These are phyloP conservation scores for Osmerus mordax DNA, from an alignment of 2,113 vertebrate species.

Conservation along the genomic window DNA sequence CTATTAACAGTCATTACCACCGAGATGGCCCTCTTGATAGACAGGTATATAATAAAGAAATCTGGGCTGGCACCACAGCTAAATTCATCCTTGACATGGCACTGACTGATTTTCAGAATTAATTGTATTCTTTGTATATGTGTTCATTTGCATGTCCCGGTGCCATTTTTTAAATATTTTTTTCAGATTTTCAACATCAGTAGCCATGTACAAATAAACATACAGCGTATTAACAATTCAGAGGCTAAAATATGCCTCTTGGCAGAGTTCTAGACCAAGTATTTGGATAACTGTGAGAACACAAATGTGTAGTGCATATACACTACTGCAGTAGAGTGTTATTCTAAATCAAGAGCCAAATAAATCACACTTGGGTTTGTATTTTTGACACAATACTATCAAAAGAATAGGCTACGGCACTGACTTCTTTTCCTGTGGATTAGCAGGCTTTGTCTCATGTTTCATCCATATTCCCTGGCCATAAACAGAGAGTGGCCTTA, in stretches of 20 bases:
- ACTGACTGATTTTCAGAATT: slow-evolving; percentile 27
- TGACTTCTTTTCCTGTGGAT: slow-evolving; percentile 67
- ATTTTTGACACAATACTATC: slow-evolving; percentile 65
- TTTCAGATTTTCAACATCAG: slow-evolving; percentile 24
- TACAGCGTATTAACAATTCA: slow-evolving; percentile 47
- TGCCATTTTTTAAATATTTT: slow-evolving; percentile 12
- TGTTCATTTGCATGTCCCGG: neutral
- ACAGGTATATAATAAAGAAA: slow-evolving; percentile 54
- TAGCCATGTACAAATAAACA: slow-evolving; percentile 26
- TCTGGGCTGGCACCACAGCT: slow-evolving; percentile 25
- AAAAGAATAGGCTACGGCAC: slow-evolving; percentile 51
- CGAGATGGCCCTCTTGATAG: slow-evolving; percentile 39
- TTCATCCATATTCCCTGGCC: slow-evolving; percentile 72
- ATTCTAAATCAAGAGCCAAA: slow-evolving; percentile 56
- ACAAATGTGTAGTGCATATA: slow-evolving; percentile 27
- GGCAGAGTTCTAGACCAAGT: slow-evolving; percentile 47
- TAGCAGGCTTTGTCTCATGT: slow-evolving; percentile 69
- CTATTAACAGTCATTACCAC: slow-evolving; percentile 54
- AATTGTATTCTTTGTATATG: neutral
- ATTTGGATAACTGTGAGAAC: slow-evolving; percentile 48
- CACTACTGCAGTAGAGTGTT: slow-evolving; percentile 41
- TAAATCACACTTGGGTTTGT: slow-evolving; percentile 61
- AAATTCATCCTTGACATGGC: slow-evolving; percentile 30
- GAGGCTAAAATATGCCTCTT: slow-evolving; percentile 36
- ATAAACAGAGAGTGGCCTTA: slow-evolving; percentile 65